A percentile compares a stretch with the other conserved stretches of the same genome.
Conservation (phyloP, 2,113 vertebrate species). For the Mormoops blainvillei region DNA sequence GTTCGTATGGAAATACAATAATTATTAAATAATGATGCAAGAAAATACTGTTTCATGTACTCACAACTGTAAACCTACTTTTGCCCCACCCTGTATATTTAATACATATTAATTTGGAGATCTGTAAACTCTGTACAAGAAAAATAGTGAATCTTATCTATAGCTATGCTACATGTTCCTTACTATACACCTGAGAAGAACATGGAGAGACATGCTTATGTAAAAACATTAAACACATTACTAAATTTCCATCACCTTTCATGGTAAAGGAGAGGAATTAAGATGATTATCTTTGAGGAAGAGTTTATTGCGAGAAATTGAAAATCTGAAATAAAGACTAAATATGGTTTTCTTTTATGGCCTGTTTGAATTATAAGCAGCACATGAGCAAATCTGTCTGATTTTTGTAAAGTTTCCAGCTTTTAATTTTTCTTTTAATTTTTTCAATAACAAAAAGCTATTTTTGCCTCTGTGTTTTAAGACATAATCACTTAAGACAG, state of each 20-base stretch:
- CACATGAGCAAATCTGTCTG: not conserved
- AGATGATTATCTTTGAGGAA: not conserved
- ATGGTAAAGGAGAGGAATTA: slow-evolving; percentile 14
- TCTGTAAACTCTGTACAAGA: not conserved
- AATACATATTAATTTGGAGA: not conserved
- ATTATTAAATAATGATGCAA: not conserved
- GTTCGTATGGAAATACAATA: not conserved
- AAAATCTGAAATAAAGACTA: not conserved
- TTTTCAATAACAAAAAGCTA: not conserved
- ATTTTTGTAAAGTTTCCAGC: not conserved
- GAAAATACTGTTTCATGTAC: not conserved
- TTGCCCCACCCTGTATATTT: not conserved
- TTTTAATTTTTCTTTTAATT: slow-evolving; percentile 38
- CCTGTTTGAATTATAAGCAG: not conserved
- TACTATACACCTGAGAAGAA: not conserved
- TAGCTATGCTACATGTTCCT: not conserved
- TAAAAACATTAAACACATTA: not conserved
- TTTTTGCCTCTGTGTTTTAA: slow-evolving; percentile 30
- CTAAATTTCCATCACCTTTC: not conserved
- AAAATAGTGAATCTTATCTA: not conserved
- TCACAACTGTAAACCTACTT: not conserved
- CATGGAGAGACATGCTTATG: not conserved
- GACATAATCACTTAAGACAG: not conserved
- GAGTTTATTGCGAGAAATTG: not conserved
- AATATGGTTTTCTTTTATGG: not conserved